Base-by-base conservation (phyloP, 2,888 invertebrate species). In the Hirtodrosophila histrioides region DNA sequence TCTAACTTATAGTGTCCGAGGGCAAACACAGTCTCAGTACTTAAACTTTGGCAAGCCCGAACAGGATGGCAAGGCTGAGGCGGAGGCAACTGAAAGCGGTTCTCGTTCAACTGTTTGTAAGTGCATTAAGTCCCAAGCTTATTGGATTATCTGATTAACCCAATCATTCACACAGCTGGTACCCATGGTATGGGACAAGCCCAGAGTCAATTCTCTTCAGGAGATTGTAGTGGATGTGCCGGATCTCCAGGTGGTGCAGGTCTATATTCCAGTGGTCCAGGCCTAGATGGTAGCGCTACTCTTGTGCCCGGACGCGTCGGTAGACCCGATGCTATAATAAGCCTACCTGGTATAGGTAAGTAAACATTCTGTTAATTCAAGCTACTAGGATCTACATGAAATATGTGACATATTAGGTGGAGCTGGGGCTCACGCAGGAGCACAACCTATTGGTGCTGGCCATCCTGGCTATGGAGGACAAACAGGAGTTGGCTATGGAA, bases 171-270 rank as follows among this genome's bases (percentile, higher is more conserved):
- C 49, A 76, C 78, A 97, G 96, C 94, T 92, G 96, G 96, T 44
- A 94, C 93, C 69, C 95, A 94, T 88, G 97, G 97, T 56, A 96
- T 97, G 95, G 97, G 97, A 0, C 96, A 96, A 92, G 97, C 97
- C 0, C 97, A 97, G 92, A 96, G 96, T 91, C 97, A 97, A 91
- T 95, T 96, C 48, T 93, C 94, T 63, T 94, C 94, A n/a, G 90
- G 90, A 7, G 90, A 90, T 68, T 90, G 89, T 55, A 78, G 78
- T 31, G 89, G 79, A 2, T 90, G 90, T 35, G 27, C 64, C n/a
- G 62, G 66, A 2, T 62, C 65, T 46, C 24, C 64, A 23, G 17
- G 53, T 3, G 35, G 44, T 17, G 63, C 39, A 6, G 54, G 45
- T 2, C 8, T 35, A 9, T 46, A 64, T 51, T 24, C 57, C 12